Conservation (phyloP, 2,113 vertebrate species). For the Pao palembangensis region DNA sequence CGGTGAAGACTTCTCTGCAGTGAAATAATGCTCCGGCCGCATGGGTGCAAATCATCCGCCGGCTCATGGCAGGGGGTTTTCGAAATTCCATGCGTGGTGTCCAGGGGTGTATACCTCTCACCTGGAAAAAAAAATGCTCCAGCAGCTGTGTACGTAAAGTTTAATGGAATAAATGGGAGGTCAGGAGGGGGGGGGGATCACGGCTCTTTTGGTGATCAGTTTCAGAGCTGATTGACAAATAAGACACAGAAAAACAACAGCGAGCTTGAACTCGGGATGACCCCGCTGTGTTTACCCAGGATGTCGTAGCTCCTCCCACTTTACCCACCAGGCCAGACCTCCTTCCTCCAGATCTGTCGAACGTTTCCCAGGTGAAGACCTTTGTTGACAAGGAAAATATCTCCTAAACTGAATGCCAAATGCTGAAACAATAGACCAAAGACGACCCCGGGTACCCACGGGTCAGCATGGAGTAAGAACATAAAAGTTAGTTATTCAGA, state of each 20-base stretch:
- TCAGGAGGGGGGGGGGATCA: background rate
- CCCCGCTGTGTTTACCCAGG: slow-evolving; percentile 89
- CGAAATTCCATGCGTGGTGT: slow-evolving; percentile 62
- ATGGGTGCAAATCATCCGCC: slow-evolving; percentile 58
- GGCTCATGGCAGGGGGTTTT: slow-evolving; percentile 69
- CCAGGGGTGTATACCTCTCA: slow-evolving; percentile 19
- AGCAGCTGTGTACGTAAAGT: slow-evolving; percentile 16
- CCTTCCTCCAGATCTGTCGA: slow-evolving; percentile 68
- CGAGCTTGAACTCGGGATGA: slow-evolving; percentile 80
- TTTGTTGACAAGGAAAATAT: slow-evolving; percentile 32
- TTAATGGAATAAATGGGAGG: background rate
- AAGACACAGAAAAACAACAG: slow-evolving; percentile 19
- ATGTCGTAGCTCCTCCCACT: slow-evolving; percentile 73
- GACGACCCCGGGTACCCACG: background rate
- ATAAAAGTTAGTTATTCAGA: no score
- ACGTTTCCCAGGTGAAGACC: slow-evolving; percentile 28
- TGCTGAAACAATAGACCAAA: slow-evolving; percentile 3
- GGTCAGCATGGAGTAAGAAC: no score
- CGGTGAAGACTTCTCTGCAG: slow-evolving; percentile 37
- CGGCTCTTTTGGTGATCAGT: slow-evolving; percentile 5
- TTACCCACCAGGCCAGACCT: slow-evolving; percentile 80
- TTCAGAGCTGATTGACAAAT: slow-evolving; percentile 19
- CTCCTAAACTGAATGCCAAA: slow-evolving; percentile 3
- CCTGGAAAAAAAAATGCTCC: slow-evolving; percentile 27
- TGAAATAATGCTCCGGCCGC: slow-evolving; percentile 47